Percentiles rank a stretch among this genome's conserved stretches.
These are phyloP conservation scores for Aphelocoma californica DNA, from an alignment of 2,797 vertebrate species.

Conservation along the genomic window DNA sequence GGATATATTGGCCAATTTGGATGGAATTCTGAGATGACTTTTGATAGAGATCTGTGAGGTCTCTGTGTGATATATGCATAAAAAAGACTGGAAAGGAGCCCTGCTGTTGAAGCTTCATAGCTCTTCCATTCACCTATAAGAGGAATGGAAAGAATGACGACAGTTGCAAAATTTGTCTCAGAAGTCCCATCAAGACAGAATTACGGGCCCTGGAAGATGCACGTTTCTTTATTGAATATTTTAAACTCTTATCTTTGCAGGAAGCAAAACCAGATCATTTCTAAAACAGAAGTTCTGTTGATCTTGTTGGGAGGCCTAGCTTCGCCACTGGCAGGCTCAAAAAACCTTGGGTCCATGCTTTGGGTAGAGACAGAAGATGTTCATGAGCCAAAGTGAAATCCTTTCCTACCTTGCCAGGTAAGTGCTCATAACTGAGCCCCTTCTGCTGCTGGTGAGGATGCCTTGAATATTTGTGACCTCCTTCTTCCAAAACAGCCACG, in stretches of 20 bases:
- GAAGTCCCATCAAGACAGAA: neutral
- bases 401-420: neutral
- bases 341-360: neutral
- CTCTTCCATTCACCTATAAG: neutral
- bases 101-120: neutral
- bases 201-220: neutral
- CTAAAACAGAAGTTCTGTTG: constrained; percentile 6
- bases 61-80: neutral
- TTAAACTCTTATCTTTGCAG: constrained; percentile 23
- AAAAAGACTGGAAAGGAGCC: neutral
- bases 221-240: neutral
- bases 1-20: neutral
- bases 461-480: neutral
- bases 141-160: constrained; percentile 33
- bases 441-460: neutral
- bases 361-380: neutral
- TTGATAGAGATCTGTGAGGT: neutral
- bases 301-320: neutral
- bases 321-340: neutral
- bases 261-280: neutral
- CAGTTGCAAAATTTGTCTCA: neutral
- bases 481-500: neutral
- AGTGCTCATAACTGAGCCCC: neutral
- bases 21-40: neutral
- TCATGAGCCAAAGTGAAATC: neutral